Percentiles rank a stretch among this genome's conserved stretches.
phyloP scores from a whole-genome alignment of 2,888 invertebrate genomes.

The Drosophila paranaensis region DNA sequence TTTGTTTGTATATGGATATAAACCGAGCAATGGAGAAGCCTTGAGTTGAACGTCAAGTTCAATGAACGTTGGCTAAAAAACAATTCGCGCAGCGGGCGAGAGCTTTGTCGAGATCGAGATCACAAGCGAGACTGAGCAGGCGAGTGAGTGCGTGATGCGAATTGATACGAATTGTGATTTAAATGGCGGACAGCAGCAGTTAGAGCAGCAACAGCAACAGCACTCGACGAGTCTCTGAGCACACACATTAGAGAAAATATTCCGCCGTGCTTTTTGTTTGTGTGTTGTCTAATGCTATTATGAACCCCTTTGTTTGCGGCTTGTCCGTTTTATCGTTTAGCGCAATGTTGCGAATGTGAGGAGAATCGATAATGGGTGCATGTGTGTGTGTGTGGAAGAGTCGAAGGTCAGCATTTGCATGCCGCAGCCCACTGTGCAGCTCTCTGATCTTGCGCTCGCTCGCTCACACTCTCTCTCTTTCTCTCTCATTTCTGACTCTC shows the following conservation, averaged over 20 bases:
- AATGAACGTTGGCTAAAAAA: slow-evolving; percentile 59
- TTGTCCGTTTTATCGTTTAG: slow-evolving; percentile 51
- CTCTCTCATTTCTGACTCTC: slow-evolving; percentile 5
- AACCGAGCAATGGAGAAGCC: slow-evolving; percentile 48
- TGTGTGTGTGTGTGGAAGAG: slow-evolving; percentile 3
- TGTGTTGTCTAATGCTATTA: slow-evolving; percentile 51
- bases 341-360: slow-evolving; percentile 41
- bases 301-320: slow-evolving; percentile 39
- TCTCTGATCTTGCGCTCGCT: slow-evolving; percentile 26
- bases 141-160: slow-evolving; percentile 49
- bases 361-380: slow-evolving; percentile 45
- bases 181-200: slow-evolving; percentile 33
- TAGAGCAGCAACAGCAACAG: slow-evolving; percentile 4
- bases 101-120: slow-evolving; percentile 57
- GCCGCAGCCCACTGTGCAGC: slow-evolving; percentile 40
- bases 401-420: slow-evolving; percentile 40
- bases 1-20: slow-evolving; percentile 18
- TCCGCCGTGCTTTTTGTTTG: slow-evolving; percentile 14
- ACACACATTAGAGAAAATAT: slow-evolving; percentile 28
- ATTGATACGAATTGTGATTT: slow-evolving; percentile 53
- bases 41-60: slow-evolving; percentile 61
- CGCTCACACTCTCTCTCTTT: neutral
- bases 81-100: slow-evolving; percentile 31
- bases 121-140: slow-evolving; percentile 54
- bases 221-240: slow-evolving; percentile 5